Conservation (phyloP, 2,797 vertebrate genomes). For the Pristis pectinata region DNA sequence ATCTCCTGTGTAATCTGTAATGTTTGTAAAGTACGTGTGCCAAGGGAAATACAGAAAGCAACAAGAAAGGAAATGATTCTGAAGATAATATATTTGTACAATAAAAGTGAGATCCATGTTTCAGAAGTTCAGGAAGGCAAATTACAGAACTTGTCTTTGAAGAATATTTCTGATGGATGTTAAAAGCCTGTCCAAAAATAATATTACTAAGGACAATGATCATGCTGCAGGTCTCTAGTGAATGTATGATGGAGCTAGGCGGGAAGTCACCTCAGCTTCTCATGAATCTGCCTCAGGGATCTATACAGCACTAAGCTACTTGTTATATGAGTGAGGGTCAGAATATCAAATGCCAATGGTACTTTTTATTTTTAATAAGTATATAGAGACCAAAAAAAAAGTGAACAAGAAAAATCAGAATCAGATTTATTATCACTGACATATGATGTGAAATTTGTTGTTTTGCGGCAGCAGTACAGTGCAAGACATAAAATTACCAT, state of each 20-base stretch:
- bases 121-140: slow-evolving; percentile 29
- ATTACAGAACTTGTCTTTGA: neutral
- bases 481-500: no score
- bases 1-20: neutral
- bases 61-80: neutral
- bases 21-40: neutral
- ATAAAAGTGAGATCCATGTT: neutral
- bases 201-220: neutral
- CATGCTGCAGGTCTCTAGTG: neutral
- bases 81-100: slow-evolving; percentile 1
- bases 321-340: neutral
- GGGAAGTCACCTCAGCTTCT: neutral
- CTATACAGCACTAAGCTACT: neutral
- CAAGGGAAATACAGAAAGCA: neutral
- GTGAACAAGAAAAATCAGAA: no score
- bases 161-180: neutral
- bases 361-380: neutral
- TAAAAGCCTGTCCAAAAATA: neutral
- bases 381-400: neutral
- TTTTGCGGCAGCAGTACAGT: no score
- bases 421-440: no score
- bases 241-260: neutral
- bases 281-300: neutral
- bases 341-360: neutral
- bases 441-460: no score